A percentile compares a stretch with the other conserved stretches of the same genome.
Evolutionary conservation across 2,888 invertebrate genomes (phyloP).

Genomic region (Willowsia nigromaculata): DNA sequence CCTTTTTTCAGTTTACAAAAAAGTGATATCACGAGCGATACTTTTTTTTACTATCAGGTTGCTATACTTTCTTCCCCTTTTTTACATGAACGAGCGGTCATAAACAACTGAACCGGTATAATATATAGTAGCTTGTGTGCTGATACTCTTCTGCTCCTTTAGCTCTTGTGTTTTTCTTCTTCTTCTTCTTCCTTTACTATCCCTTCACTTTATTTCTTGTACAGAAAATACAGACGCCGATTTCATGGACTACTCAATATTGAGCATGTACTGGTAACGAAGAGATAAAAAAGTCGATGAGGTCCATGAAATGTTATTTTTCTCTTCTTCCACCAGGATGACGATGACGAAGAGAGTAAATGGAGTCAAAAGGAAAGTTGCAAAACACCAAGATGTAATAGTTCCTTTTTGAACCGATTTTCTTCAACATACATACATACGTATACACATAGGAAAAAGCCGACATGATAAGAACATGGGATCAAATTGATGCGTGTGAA

Average conservation of each 20-base stretch:
- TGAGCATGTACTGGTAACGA: constrained; percentile 33
- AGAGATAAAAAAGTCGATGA: constrained; percentile 30
- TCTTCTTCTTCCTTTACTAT: background rate
- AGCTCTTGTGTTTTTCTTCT: background rate
- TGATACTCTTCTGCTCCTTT: background rate
- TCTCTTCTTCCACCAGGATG: constrained; percentile 44
- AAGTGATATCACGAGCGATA: background rate
- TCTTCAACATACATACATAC: background rate
- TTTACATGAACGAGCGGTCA: constrained; percentile 57
- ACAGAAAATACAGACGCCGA: background rate
- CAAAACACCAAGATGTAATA: constrained; percentile 36
- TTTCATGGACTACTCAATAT: constrained; percentile 42
- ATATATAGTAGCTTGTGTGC: constrained; percentile 36
- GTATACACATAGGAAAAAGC: background rate
- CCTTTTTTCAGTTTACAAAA: constrained; percentile 30
- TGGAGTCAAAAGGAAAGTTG: constrained; percentile 42
- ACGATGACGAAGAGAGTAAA: constrained; percentile 39
- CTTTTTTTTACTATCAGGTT: constrained; percentile 33
- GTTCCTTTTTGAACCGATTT: constrained; percentile 41
- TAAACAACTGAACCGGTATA: constrained; percentile 63
- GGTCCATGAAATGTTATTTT: constrained; percentile 52
- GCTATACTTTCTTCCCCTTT: background rate
- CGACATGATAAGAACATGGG: constrained; percentile 40
- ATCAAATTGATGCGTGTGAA: constrained; percentile 60
- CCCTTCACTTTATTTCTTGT: background rate